phyloP scores from a whole-genome alignment of 2,797 vertebrate species.

The Heliangelus exortis region DNA sequence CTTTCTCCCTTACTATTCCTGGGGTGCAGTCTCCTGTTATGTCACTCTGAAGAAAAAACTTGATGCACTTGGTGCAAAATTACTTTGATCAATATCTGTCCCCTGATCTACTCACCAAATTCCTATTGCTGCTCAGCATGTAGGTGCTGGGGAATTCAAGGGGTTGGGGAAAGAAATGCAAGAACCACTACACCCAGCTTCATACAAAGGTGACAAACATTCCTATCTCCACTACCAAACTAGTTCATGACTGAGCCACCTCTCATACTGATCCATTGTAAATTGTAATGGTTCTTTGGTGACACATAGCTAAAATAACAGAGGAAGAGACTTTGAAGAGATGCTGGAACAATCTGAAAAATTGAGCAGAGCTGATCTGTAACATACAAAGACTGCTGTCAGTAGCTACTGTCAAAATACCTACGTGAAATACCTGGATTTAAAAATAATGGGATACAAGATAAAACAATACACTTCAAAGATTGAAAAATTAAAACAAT shows the following conservation, averaged over 20 bases:
- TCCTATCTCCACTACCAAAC: neutral
- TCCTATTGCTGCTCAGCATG: neutral
- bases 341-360: neutral
- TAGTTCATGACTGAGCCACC: neutral
- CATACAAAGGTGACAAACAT: neutral
- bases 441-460: neutral
- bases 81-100: neutral
- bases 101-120: neutral
- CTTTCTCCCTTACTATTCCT: neutral
- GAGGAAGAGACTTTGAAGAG: neutral
- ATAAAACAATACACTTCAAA: neutral
- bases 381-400: accelerated
- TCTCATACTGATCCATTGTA: neutral
- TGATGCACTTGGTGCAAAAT: neutral
- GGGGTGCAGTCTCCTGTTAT: neutral
- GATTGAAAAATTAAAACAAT: neutral
- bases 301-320: neutral
- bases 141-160: neutral
- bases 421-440: neutral
- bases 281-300: neutral
- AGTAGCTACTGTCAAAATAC: neutral
- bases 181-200: neutral
- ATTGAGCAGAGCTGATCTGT: neutral
- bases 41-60: neutral
- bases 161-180: neutral